A percentile compares a stretch with the other conserved stretches of the same genome.
Conservation (phyloP, 2,113 vertebrate species). For the Xiphophorus hellerii region DNA sequence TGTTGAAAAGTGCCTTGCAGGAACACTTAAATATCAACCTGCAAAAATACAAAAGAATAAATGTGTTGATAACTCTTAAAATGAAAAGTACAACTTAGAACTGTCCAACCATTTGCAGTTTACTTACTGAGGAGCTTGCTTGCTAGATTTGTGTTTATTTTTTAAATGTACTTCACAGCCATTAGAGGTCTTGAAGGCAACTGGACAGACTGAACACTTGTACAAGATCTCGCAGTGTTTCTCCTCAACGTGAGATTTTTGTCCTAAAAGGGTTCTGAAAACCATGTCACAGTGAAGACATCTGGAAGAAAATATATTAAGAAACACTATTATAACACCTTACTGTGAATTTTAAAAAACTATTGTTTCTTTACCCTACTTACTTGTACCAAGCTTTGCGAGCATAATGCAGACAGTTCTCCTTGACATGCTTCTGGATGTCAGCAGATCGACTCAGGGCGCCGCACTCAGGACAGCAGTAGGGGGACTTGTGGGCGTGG, state of each 20-base stretch:
- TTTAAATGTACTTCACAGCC: conserved; percentile 85
- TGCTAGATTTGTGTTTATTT: conserved; percentile 83
- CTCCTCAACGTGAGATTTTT: conserved; percentile 92
- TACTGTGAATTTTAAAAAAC: not conserved
- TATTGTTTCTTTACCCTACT: conserved; percentile 35
- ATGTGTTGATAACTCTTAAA: not conserved
- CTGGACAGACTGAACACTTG: conserved; percentile 92
- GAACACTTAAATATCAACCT: conserved; percentile 97
- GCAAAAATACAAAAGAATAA: conserved; percentile 39
- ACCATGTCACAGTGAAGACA: conserved; percentile 94
- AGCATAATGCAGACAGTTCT: conserved; percentile 95
- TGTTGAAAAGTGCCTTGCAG: conserved; percentile 93
- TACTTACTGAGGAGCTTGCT: conserved; percentile 87
- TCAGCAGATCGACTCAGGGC: conserved; percentile 89
- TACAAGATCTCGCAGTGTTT: conserved; percentile 94
- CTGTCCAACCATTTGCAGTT: not conserved
- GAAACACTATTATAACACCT: not conserved
- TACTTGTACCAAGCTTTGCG: conserved; percentile 95
- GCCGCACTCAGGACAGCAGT: conserved; percentile 94
- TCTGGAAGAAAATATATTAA: conserved; percentile 69
- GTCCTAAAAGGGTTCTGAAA: conserved; percentile 87
- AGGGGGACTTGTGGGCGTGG: conserved; percentile 93
- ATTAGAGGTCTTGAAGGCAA: conserved; percentile 92
- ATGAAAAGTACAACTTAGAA: not conserved
- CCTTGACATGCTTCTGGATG: conserved; percentile 95